phyloP scores from a whole-genome alignment of 2,888 invertebrate species.

The Scaptomyza caliginosa region DNA sequence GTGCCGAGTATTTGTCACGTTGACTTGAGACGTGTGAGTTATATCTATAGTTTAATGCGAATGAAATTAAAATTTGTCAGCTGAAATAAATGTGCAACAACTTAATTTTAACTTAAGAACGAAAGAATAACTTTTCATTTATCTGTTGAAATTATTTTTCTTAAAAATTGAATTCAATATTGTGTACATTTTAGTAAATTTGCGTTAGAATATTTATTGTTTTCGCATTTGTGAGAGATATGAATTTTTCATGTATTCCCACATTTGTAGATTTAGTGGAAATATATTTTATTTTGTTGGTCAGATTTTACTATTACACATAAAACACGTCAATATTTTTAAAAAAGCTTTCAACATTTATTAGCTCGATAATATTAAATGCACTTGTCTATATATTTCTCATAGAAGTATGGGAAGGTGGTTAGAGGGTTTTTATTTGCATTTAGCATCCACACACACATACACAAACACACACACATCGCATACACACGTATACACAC shows the following conservation, averaged over 20 bases:
- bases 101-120: no score
- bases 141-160: no score
- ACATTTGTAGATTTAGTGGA: conserved; percentile 22
- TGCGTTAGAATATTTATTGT: neutral
- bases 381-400: conserved; percentile 32
- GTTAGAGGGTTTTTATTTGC: conserved; percentile 36
- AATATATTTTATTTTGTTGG: neutral
- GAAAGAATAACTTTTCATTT: no score
- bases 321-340: conserved; percentile 28
- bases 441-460: conserved; percentile 51
- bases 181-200: neutral
- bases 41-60: neutral
- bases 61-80: neutral
- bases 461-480: conserved; percentile 43
- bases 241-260: no score
- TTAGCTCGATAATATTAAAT: conserved; percentile 62
- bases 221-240: conserved; percentile 4
- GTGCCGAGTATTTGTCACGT: neutral
- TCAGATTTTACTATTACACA: conserved; percentile 25
- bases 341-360: conserved; percentile 63
- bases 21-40: neutral
- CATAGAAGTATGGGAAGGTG: neutral
- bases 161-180: no score
- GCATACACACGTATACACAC: conserved; percentile 47
- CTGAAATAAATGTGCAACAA: no score